These are phyloP conservation scores for Egretta garzetta DNA, from an alignment of 2,113 vertebrate genomes.

Conservation along the genomic window DNA sequence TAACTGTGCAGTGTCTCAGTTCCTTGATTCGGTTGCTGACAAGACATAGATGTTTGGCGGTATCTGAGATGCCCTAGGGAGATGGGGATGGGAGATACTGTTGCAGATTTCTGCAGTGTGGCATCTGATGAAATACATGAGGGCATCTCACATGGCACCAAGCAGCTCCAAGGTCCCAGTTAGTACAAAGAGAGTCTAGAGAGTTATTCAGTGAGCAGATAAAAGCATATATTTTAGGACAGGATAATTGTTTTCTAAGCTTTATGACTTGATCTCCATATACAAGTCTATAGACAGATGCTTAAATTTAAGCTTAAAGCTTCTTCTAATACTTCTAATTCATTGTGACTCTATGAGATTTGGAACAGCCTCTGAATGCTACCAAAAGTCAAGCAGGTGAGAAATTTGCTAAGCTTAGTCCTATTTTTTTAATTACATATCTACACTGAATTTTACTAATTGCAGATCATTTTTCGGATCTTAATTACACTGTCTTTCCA, in stretches of 20 bases:
- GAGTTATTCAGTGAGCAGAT: conserved; percentile 15
- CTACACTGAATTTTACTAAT: not conserved
- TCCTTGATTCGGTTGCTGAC: not conserved
- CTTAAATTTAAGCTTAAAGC: not conserved
- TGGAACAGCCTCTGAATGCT: not conserved
- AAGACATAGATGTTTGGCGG: not conserved
- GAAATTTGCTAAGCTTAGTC: not conserved
- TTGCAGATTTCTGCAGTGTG: not conserved
- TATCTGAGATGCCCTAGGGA: not conserved
- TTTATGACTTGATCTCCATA: not conserved
- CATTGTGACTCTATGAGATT: not conserved
- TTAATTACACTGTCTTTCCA: not conserved
- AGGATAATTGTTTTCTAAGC: conserved; percentile 39
- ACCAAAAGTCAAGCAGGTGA: not conserved
- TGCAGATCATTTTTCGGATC: not conserved
- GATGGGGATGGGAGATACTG: not conserved
- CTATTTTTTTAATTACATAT: not conserved
- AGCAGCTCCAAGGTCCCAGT: not conserved
- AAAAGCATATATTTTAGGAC: not conserved
- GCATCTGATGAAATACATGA: not conserved
- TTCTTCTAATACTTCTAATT: conserved; percentile 37
- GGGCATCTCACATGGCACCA: not conserved
- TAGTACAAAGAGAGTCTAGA: not conserved
- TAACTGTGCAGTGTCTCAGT: not conserved
- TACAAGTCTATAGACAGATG: conserved; percentile 7